phyloP scores from a whole-genome alignment of 2,888 invertebrate species.

The Micropterix aruncella region DNA sequence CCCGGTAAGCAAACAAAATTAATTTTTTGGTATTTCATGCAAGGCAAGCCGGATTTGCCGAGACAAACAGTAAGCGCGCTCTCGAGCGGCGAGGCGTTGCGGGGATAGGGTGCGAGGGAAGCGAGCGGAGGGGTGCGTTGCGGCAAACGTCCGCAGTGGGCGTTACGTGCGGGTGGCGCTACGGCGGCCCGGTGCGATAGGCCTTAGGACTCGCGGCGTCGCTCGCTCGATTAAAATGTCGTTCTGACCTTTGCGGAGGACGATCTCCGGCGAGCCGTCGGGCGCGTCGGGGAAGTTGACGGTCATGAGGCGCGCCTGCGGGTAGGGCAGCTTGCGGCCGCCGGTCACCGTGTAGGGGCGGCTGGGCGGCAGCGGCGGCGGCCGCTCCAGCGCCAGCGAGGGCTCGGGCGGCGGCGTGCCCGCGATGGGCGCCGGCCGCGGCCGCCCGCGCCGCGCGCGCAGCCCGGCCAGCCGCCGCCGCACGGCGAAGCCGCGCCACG shows the following conservation, averaged over 20 bases:
- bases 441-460: slow-evolving; percentile 19
- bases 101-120: too few species aligned
- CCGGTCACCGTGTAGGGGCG: slow-evolving; percentile 83
- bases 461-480: slow-evolving; percentile 44
- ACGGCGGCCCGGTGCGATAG: too few species aligned
- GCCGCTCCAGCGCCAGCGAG: slow-evolving; percentile 77
- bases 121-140: too few species aligned
- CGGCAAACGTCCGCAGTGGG: too few species aligned
- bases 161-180: too few species aligned
- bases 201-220: too few species aligned
- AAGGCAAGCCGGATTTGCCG: too few species aligned
- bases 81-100: too few species aligned
- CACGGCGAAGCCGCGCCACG: slow-evolving; percentile 72
- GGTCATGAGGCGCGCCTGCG: slow-evolving; percentile 84
- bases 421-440: slow-evolving; percentile 79
- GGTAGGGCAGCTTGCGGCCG: slow-evolving; percentile 83
- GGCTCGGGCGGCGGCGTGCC: slow-evolving; percentile 81
- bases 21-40: too few species aligned
- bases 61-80: too few species aligned
- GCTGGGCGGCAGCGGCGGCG: slow-evolving; percentile 84
- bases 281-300: slow-evolving; percentile 64
- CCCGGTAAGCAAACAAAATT: too few species aligned
- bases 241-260: slow-evolving; percentile 15
- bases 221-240: too few species aligned
- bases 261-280: slow-evolving; percentile 27